These are phyloP conservation scores for Calephelis nemesis DNA, from an alignment of 1,140 invertebrate genomes.

Conservation along the genomic window DNA sequence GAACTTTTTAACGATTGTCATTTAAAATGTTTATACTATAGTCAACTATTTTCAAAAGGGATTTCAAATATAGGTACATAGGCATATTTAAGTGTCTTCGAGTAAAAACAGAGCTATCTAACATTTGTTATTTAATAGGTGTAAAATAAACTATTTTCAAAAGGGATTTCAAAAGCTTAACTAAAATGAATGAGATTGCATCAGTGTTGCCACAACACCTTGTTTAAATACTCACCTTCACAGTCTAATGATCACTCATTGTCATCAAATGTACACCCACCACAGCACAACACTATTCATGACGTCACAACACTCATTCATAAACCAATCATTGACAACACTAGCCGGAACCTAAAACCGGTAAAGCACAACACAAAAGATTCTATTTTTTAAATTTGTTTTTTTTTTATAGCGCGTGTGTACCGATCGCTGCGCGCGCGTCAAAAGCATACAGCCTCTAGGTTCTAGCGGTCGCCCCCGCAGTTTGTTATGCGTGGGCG, in stretches of 20 bases:
- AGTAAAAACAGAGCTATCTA: too few species aligned
- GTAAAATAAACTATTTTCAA: background rate
- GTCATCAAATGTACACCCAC: constrained; percentile 63
- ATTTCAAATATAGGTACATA: background rate
- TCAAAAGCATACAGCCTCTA: constrained; percentile 65
- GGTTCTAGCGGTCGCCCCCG: constrained; percentile 60
- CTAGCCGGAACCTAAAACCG: constrained; percentile 44
- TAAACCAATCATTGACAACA: constrained; percentile 60
- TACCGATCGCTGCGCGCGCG: constrained; percentile 59
- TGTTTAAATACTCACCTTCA: constrained; percentile 61
- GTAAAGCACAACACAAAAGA: constrained; percentile 43
- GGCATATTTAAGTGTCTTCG: too few species aligned
- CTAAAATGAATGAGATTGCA: constrained; percentile 16
- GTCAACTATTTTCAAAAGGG: background rate
- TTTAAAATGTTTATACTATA: background rate
- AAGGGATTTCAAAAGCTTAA: background rate
- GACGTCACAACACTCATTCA: constrained; percentile 77
- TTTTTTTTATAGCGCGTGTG: constrained; percentile 60
- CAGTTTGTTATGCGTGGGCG: constrained; percentile 67
- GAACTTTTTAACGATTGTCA: background rate
- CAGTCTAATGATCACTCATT: constrained; percentile 71
- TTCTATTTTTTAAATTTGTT: constrained; percentile 33
- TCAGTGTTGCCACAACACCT: constrained; percentile 49
- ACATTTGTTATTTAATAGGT: background rate
- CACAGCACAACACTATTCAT: constrained; percentile 71